Evolutionary conservation across 2,113 vertebrate species (phyloP), one percentile per base, ranked within the genome.

Genomic region (Clarias magur): DNA sequence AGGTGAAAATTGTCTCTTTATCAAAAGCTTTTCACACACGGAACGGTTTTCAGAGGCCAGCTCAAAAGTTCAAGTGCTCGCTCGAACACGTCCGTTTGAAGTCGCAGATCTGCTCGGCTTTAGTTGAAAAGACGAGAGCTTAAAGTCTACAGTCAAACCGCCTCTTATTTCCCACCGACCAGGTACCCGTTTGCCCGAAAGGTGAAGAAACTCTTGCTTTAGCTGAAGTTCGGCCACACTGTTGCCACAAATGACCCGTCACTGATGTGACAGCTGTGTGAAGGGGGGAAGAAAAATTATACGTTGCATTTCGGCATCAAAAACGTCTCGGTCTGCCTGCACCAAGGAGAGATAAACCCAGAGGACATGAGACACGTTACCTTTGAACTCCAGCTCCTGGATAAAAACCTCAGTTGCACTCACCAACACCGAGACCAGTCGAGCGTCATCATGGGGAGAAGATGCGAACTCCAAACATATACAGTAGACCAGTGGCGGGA

Each of bases 241-340:
- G 85, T 82, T 84, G 88, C 89, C 87, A 89, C 91, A 90, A 93
- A 91, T 91, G 89, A 91, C 90, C 85, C 84, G 82, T 91, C 88
- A 90, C 42, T 88, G 88, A 91, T 88, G 88, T 91, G 90, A 89
- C 92, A 90, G 91, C 80, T 89, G 86, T 70, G 89, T 15, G 25
- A n/a, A 73, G 8, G 54, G 8, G 54, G 54, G 72, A 84, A 76
- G 10, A 56, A 68, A 30, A 86, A 83, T 83, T 90, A 91, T 89
- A 90, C 91, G 90, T 89, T 90, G 84, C 88, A 86, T 89, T 91
- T 87, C 84, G 81, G 62, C 85, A 89, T 85, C 85, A 85, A 88
- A 86, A 89, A 90, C 56, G 87, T 91, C 88, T 88, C 80, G 73
- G 79, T 86, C 90, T 90, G 86, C 86, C 90, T 89, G 83, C 87